Conservation (phyloP, 2,888 invertebrate genomes). For the Oscheius sp. region DNA sequence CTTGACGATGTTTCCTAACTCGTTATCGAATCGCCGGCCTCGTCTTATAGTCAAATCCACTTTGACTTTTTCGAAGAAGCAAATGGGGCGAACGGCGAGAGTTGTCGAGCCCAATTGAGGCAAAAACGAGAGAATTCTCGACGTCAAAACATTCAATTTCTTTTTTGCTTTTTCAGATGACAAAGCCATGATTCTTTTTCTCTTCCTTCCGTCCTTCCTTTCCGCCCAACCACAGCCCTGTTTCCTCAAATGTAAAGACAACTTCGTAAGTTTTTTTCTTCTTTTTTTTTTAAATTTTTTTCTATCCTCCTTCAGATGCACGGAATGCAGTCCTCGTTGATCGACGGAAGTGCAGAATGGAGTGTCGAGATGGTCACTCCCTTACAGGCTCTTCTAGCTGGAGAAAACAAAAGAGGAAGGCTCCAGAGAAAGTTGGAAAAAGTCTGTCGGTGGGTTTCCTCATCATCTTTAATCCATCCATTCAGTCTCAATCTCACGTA, state of each 20-base stretch:
- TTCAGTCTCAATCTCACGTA: constrained; percentile 52
- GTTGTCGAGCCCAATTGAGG: constrained; percentile 18
- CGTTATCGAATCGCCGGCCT: constrained; percentile 14
- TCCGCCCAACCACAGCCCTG: constrained; percentile 49
- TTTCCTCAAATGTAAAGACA: constrained; percentile 62
- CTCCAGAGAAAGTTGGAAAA: constrained; percentile 35
- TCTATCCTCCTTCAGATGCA: constrained; percentile 50
- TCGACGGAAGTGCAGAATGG: constrained; percentile 52
- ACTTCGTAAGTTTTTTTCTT: constrained; percentile 52
- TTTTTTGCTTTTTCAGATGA: no score
- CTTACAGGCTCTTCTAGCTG: constrained; percentile 52
- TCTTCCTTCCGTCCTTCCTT: neutral
- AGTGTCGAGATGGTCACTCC: constrained; percentile 60
- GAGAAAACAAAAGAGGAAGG: constrained; percentile 34
- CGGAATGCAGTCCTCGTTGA: constrained; percentile 57
- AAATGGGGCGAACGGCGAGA: constrained; percentile 23
- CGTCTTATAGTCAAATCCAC: constrained; percentile 28
- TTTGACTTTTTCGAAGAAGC: constrained; percentile 24
- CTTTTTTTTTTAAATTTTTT: neutral
- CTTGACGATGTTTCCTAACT: neutral
- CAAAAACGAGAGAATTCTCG: neutral
- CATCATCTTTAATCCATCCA: neutral
- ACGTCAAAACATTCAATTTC: constrained; percentile 4
- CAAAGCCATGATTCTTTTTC: no score
- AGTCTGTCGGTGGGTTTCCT: constrained; percentile 36